Base-by-base conservation (phyloP, 1,140 invertebrate genomes). In the Drosophila quadrilineata region DNA sequence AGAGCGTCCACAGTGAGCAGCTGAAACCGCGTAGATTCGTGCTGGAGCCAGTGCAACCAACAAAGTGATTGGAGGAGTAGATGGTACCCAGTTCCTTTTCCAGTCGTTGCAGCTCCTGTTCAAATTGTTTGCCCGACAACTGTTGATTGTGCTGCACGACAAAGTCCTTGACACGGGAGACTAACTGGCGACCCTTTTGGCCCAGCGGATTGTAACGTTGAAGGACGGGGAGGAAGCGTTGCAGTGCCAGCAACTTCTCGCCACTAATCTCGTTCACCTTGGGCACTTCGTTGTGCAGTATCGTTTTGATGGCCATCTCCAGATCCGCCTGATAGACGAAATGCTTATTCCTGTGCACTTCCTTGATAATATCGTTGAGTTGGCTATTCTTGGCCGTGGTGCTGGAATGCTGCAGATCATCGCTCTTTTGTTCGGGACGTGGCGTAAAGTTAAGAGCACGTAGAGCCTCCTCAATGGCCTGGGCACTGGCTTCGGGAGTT, bases 1-100 rank as follows among this genome's bases (percentile, higher is more conserved):
- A 99, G 56, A 98, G 91, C 26, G 93, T 95, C 98, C 98, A 99
- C 9, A 99, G 90, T 0, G 96, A 94, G 91, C 98, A 99, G 0
- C 98, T 96, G 89, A 97, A 99, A n/a, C 98, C 97, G 40, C 98
- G 92, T 41, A 91, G 92, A 26, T 92, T 90, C 1, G 93, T 89
- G 35, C 91, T 89, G 3, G 84, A 88, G 4, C 67, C 73, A 74
- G 92, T 91, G 88, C 98, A 99, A 6, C 94, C 94, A 41, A 95
- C 91, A 54, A 52, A 89, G n/a, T 75, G 67, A 4, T 35, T 75
- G 6, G 76, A 59, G 0, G 88, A 87, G 52, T 75, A 89, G 6
- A 88, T 56, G 2, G 72, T 70, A 2, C 22, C 40, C 2, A 68
- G 19, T 4, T 77, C 28, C 0, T 9, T n/a, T 24, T 88, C 85